Conservation (phyloP, 2,888 invertebrate species). For the Cybosia mesomella region DNA sequence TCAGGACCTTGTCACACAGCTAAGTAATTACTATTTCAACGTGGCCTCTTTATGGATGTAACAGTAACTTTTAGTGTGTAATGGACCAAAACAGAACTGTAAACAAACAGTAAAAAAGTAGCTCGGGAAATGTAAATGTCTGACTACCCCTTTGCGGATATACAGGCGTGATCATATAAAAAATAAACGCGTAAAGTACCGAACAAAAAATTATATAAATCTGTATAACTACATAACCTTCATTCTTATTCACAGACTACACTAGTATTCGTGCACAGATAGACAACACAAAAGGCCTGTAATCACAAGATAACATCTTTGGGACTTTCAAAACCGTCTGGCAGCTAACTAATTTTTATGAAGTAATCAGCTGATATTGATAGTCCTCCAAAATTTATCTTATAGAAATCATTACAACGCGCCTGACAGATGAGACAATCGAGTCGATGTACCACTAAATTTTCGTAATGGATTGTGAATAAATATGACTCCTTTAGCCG, state of each 20-base stretch:
- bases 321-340: constrained; percentile 12
- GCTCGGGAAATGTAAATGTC: neutral
- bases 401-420: constrained; percentile 47
- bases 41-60: neutral
- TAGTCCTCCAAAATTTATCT: constrained; percentile 40
- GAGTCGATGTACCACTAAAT: constrained; percentile 56
- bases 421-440: constrained; percentile 51
- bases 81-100: neutral
- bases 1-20: neutral
- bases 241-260: constrained; percentile 1
- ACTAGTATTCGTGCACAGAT: neutral
- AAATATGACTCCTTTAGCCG: constrained; percentile 59
- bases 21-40: neutral
- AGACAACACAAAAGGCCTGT: constrained; percentile 3
- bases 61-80: neutral
- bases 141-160: neutral
- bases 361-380: constrained; percentile 39
- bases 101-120: neutral
- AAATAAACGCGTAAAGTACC: neutral
- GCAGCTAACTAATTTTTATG: constrained; percentile 27
- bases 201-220: neutral
- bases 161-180: neutral
- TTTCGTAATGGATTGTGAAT: constrained; percentile 67
- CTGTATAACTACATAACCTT: neutral
- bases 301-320: neutral